These are phyloP conservation scores for Conistra vaccinii DNA, from an alignment of 2,888 invertebrate genomes.

Conservation along the genomic window DNA sequence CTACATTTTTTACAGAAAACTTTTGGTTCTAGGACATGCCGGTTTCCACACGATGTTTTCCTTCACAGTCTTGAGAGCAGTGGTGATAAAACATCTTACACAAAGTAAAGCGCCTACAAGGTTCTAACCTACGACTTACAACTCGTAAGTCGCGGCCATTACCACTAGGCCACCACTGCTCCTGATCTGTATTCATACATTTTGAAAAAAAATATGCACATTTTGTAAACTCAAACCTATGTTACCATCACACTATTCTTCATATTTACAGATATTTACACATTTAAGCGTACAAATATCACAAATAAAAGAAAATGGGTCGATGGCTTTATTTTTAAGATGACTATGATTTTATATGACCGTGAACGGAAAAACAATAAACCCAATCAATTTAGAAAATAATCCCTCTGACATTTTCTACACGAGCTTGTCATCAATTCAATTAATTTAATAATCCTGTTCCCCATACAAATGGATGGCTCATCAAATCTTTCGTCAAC, in stretches of 20 bases:
- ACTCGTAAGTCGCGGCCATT: too few species aligned
- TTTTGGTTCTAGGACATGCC: too few species aligned
- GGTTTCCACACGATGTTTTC: too few species aligned
- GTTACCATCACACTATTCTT: background rate
- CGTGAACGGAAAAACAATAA: background rate
- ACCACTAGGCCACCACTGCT: too few species aligned
- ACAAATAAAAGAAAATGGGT: background rate
- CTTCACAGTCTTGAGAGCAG: too few species aligned
- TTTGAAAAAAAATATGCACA: too few species aligned
- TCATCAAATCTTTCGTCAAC: constrained; percentile 3
- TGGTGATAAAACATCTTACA: too few species aligned
- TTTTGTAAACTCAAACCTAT: background rate
- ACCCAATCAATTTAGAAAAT: constrained; percentile 8
- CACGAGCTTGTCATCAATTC: background rate
- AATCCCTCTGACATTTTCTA: background rate
- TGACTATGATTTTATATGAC: background rate
- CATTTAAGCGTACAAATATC: background rate
- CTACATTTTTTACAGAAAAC: background rate
- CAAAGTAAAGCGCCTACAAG: too few species aligned
- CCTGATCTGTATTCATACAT: too few species aligned
- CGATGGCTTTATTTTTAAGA: background rate
- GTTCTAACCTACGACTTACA: too few species aligned
- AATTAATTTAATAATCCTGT: constrained; percentile 29
- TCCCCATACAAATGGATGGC: constrained; percentile 6
- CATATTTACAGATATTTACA: background rate